Evolutionary conservation across 2,888 invertebrate species (phyloP).

Genomic region (Alviniconcha strummeri): DNA sequence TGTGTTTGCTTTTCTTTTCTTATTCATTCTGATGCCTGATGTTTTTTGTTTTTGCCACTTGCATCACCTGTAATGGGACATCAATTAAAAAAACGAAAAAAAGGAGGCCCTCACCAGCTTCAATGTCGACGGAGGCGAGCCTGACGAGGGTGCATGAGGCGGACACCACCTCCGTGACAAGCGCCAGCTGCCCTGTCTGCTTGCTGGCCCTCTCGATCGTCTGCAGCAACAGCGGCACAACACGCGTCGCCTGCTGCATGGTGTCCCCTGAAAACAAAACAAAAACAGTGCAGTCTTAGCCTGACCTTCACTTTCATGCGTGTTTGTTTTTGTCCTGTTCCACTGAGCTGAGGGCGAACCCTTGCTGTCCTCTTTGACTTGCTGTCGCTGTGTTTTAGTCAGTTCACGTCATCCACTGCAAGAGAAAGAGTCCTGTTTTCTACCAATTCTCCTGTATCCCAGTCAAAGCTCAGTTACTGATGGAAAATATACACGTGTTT

Average conservation of each 20-base stretch:
- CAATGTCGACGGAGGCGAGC: slow-evolving; percentile 76
- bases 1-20: too few species aligned
- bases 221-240: slow-evolving; percentile 81
- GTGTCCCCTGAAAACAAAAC: slow-evolving; percentile 62
- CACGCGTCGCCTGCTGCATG: slow-evolving; percentile 61
- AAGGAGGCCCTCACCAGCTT: slow-evolving; percentile 54
- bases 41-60: too few species aligned
- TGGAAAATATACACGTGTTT: too few species aligned
- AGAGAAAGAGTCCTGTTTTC: too few species aligned
- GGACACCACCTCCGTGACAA: slow-evolving; percentile 84
- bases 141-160: slow-evolving; percentile 82
- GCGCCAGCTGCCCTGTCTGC: slow-evolving; percentile 80
- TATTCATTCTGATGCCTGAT: too few species aligned
- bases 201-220: slow-evolving; percentile 85
- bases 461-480: too few species aligned
- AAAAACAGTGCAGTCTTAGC: background rate
- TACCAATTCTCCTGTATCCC: too few species aligned
- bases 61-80: too few species aligned
- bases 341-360: background rate
- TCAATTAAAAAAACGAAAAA: too few species aligned
- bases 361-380: too few species aligned
- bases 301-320: background rate
- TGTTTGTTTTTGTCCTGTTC: background rate
- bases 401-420: too few species aligned
- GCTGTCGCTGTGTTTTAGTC: too few species aligned